Evolutionary conservation across 2,888 invertebrate genomes (phyloP).

Genomic region (Alentia gelatinosa): DNA sequence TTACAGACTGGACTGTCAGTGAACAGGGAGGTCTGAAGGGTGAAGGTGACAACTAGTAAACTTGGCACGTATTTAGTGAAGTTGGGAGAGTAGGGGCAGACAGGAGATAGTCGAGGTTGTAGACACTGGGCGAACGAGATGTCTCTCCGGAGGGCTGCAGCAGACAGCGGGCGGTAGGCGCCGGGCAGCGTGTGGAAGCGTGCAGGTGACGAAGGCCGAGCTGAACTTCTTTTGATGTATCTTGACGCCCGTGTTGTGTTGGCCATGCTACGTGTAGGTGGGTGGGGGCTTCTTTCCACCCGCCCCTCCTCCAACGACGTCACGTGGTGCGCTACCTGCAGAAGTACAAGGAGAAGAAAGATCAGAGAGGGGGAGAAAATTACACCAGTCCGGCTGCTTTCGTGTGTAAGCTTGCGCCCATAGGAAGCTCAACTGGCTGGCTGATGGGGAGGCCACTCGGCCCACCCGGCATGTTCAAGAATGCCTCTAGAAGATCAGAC

Average conservation of each 20-base stretch:
- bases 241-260: not conserved
- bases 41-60: not conserved
- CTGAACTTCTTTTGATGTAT: not conserved
- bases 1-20: not conserved
- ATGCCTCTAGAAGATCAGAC: constrained; percentile 14
- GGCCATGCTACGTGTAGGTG: not conserved
- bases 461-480: not conserved
- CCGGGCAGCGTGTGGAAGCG: not conserved
- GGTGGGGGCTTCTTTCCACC: not conserved
- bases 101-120: not conserved
- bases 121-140: no score
- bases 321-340: not conserved
- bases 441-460: not conserved
- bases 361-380: not conserved
- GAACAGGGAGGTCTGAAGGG: not conserved
- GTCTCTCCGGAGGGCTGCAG: not conserved
- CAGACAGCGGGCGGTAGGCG: not conserved
- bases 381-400: not conserved
- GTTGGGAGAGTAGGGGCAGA: not conserved
- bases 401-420: not conserved
- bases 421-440: not conserved
- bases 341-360: not conserved
- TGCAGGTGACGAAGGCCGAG: not conserved
- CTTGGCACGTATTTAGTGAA: constrained; percentile 35
- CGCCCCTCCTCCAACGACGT: not conserved